Percentiles rank a stretch among this genome's conserved stretches.
These are phyloP conservation scores for Porphyrio hochstetteri DNA, from an alignment of 2,113 vertebrate genomes.

Conservation along the genomic window DNA sequence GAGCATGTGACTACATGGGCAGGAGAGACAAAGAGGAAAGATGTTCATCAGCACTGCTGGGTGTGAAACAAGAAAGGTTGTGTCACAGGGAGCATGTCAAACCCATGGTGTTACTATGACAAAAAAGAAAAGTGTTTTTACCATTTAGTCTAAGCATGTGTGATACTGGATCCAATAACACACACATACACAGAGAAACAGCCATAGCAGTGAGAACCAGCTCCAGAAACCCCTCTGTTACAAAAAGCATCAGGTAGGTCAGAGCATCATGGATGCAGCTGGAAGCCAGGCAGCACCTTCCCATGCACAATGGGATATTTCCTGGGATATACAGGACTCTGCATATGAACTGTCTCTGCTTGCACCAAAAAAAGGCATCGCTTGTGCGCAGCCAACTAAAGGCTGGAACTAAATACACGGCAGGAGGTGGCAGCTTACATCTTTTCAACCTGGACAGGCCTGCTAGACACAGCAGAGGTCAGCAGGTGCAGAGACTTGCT, in stretches of 20 bases:
- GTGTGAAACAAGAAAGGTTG: background rate
- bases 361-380: background rate
- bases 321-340: background rate
- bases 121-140: background rate
- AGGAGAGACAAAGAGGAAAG: background rate
- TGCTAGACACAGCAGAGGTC: background rate
- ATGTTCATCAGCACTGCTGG: background rate
- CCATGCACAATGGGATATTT: background rate
- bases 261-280: background rate
- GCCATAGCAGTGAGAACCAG: background rate
- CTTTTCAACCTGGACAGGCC: background rate
- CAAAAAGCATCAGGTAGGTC: background rate
- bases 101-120: background rate
- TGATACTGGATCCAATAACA: background rate
- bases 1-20: background rate
- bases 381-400: background rate
- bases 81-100: background rate
- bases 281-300: background rate
- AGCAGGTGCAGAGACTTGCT: constrained; percentile 13
- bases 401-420: background rate
- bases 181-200: background rate
- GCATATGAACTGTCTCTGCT: background rate
- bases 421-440: background rate
- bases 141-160: background rate
- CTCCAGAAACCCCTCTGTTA: background rate